phyloP scores from a whole-genome alignment of 2,113 vertebrate species.

The Tauraco erythrolophus region DNA sequence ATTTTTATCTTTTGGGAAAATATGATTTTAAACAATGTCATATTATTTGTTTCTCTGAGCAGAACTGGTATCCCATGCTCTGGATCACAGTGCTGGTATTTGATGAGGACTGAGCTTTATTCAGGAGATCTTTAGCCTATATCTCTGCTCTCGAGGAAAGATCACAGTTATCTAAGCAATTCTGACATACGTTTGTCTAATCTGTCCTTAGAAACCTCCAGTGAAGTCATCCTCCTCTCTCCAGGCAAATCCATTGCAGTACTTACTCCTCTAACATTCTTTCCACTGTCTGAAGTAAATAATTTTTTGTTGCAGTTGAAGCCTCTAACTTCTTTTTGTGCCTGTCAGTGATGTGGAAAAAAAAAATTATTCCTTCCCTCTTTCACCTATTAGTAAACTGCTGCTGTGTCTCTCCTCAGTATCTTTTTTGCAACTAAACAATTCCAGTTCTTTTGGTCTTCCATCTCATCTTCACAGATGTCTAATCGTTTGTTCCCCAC shows the following conservation, averaged over 20 bases:
- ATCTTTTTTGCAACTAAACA: not conserved
- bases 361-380: not conserved
- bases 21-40: not conserved
- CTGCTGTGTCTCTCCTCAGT: not conserved
- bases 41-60: not conserved
- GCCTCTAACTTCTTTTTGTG: not conserved
- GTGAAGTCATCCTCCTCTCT: not conserved
- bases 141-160: not conserved
- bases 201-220: not conserved
- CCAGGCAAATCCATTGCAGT: not conserved
- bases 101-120: not conserved
- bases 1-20: not conserved
- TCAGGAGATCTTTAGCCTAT: not conserved
- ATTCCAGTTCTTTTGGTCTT: not conserved
- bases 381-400: not conserved
- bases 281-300: not conserved
- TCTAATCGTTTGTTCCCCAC: not conserved
- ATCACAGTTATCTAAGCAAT: not conserved
- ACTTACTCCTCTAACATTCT: constrained; percentile 1
- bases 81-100: not conserved
- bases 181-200: not conserved
- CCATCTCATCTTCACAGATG: not conserved
- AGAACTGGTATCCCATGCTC: not conserved
- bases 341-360: not conserved
- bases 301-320: not conserved